phyloP scores from a whole-genome alignment of 2,888 invertebrate genomes.

The Silvanus unidentatus region DNA sequence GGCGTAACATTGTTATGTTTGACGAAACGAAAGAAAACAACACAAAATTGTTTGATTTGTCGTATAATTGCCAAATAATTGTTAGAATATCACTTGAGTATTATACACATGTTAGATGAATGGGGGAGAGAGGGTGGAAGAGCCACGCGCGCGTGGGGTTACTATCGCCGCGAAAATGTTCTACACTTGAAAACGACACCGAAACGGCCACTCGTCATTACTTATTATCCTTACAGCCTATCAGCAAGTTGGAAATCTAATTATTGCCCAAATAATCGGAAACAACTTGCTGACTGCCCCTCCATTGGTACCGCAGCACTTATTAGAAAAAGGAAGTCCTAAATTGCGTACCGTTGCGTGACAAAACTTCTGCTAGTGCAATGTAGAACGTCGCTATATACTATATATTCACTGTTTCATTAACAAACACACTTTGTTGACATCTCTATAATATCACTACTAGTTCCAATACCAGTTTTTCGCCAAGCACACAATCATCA shows the following conservation, averaged over 20 bases:
- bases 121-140: constrained; percentile 11
- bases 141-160: constrained; percentile 16
- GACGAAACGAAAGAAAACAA: constrained; percentile 10
- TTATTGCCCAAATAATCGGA: constrained; percentile 32
- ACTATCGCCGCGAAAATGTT: constrained; percentile 39
- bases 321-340: too few species aligned
- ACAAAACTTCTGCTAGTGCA: constrained; percentile 24
- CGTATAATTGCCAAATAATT: background rate
- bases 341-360: constrained; percentile 21
- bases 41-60: constrained; percentile 2
- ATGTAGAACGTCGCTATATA: background rate
- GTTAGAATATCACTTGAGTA: constrained; percentile 17
- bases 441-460: constrained; percentile 35
- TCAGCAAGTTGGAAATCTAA: constrained; percentile 22
- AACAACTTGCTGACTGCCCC: constrained; percentile 33
- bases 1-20: constrained; percentile 20
- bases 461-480: constrained; percentile 35
- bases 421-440: constrained; percentile 27
- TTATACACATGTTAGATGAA: constrained; percentile 26
- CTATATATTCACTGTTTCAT: constrained; percentile 13
- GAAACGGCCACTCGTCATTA: constrained; percentile 35
- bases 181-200: constrained; percentile 29
- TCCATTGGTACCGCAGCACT: constrained; percentile 18
- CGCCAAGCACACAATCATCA: constrained; percentile 19
- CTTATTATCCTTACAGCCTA: constrained; percentile 20